A percentile compares a stretch with the other conserved stretches of the same genome.
Evolutionary conservation across 2,113 vertebrate species (phyloP).

Genomic region (Collichthys lucidus): DNA sequence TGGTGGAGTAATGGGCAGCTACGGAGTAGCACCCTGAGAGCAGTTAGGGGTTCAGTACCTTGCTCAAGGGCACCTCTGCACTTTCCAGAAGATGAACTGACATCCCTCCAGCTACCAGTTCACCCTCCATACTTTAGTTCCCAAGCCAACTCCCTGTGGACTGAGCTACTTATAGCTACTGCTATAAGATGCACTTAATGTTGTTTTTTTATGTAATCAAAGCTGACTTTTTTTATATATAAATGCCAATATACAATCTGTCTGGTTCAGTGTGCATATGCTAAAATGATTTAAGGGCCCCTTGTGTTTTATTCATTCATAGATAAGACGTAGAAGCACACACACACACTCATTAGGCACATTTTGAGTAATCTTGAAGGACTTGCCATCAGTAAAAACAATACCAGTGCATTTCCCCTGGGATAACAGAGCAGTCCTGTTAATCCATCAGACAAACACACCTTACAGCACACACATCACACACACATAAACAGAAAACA

Average conservation of each 20-base stretch:
- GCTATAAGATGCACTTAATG: not conserved
- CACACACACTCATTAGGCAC: constrained; percentile 33
- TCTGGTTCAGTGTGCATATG: not conserved
- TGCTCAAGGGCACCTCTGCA: too few species aligned
- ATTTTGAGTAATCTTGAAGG: constrained; percentile 57
- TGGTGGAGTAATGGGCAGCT: too few species aligned
- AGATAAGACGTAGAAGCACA: constrained; percentile 1
- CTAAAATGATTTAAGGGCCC: not conserved
- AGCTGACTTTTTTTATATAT: not conserved
- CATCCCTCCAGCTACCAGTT: too few species aligned
- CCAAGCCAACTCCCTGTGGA: too few species aligned
- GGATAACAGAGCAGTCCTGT: constrained; percentile 40
- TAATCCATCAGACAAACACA: constrained; percentile 58
- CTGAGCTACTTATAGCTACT: too few species aligned
- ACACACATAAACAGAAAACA: constrained; percentile 18
- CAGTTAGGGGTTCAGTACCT: too few species aligned
- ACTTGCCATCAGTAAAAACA: constrained; percentile 55
- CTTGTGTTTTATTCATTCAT: constrained; percentile 24
- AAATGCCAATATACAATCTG: not conserved
- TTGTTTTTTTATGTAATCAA: not conserved
- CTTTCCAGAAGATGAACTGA: too few species aligned
- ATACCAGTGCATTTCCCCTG: constrained; percentile 49
- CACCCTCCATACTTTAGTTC: too few species aligned
- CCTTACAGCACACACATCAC: not conserved
- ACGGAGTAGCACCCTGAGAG: too few species aligned